Conservation (phyloP, 2,797 vertebrate genomes). For the Mormyrops boulengeri region DNA sequence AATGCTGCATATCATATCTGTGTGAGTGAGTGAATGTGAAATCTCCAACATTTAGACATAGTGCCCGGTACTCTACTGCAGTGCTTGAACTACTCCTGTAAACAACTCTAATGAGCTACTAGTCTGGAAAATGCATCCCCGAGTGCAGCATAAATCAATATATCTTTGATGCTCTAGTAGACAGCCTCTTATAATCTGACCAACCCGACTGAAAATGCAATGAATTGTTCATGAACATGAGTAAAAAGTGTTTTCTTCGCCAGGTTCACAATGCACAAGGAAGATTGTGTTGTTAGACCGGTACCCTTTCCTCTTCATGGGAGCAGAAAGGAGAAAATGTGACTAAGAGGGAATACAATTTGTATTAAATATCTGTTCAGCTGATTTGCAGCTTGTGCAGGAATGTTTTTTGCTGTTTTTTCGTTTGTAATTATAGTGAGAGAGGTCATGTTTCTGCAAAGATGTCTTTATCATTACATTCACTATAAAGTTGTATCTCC, state of each 20-base stretch:
- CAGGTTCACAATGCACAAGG: background rate
- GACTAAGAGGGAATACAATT: background rate
- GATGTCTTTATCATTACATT: background rate
- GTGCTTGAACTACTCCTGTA: background rate
- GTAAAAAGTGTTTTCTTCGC: background rate
- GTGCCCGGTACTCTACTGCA: background rate
- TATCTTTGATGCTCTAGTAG: background rate
- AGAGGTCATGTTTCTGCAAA: background rate
- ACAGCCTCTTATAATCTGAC: background rate
- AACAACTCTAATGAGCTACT: background rate
- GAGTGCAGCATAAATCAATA: background rate
- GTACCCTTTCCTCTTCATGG: background rate
- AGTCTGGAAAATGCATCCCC: background rate
- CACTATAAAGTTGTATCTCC: background rate
- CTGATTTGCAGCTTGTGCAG: background rate
- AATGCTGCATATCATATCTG: background rate
- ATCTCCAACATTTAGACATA: background rate
- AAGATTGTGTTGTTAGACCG: background rate
- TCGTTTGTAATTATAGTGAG: background rate
- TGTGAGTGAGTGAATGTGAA: conserved; percentile 1
- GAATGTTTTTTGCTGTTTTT: background rate
- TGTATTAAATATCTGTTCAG: background rate
- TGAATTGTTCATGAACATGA: background rate
- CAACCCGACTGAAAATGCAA: background rate
- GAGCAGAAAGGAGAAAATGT: background rate